phyloP scores from a whole-genome alignment of 2,797 vertebrate genomes.

The Poliocrania exsul region DNA sequence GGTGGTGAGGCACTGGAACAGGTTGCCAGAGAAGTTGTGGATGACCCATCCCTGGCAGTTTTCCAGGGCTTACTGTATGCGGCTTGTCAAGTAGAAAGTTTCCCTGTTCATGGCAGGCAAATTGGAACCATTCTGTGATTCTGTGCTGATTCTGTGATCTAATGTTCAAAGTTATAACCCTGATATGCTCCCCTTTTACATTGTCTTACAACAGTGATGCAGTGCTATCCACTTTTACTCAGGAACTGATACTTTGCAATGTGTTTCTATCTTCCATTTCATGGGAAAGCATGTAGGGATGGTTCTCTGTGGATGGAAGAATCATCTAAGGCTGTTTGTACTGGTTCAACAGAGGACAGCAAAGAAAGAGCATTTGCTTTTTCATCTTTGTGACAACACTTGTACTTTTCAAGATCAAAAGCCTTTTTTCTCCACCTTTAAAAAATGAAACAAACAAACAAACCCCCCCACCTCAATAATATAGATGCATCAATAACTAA shows the following conservation, averaged over 20 bases:
- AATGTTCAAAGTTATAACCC: not conserved
- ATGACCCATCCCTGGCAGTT: not conserved
- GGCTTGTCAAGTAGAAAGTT: not conserved
- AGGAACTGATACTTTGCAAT: not conserved
- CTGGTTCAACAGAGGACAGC: slow-evolving; percentile 10
- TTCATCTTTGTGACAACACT: not conserved
- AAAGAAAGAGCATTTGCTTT: not conserved
- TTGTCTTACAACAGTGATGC: not conserved
- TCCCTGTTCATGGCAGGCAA: not conserved
- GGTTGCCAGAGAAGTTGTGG: not conserved
- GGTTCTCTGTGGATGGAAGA: not conserved
- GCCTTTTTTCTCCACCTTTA: not conserved
- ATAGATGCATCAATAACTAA: not conserved
- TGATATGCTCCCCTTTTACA: not conserved
- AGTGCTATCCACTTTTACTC: not conserved
- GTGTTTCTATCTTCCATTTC: slow-evolving; percentile 14
- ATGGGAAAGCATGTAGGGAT: not conserved
- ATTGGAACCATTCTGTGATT: not conserved
- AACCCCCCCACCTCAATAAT: not conserved
- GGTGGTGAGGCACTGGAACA: not conserved
- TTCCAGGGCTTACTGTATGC: not conserved
- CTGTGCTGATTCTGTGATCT: not conserved
- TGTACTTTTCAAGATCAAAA: slow-evolving; percentile 44
- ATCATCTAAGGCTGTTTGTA: not conserved
- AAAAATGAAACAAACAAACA: not conserved